phyloP scores from a whole-genome alignment of 2,797 vertebrate genomes.

The Lepilemur septentrionalis region DNA sequence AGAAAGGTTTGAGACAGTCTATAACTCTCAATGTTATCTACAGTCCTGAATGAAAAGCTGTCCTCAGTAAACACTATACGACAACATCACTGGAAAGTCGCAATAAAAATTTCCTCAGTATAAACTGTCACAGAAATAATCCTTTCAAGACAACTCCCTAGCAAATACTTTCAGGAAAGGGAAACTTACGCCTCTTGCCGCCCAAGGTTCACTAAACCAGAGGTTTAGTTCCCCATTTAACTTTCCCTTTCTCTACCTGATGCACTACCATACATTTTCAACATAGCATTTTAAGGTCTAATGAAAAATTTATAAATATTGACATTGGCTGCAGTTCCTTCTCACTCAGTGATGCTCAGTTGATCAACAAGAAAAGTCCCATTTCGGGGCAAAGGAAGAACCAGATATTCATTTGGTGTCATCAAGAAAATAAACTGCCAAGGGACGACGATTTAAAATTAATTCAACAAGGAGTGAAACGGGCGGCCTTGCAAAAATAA shows the following conservation, averaged over 20 bases:
- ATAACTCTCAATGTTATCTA: neutral
- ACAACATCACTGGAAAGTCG: constrained; percentile 42
- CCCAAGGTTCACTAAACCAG: neutral
- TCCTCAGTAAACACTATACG: constrained; percentile 21
- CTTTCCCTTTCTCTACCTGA: constrained; percentile 1
- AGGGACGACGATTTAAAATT: neutral
- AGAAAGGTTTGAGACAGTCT: neutral
- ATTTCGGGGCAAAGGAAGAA: constrained; percentile 42
- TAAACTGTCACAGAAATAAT: neutral
- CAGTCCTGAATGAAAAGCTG: constrained; percentile 50
- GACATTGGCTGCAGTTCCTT: constrained; percentile 59
- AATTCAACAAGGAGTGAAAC: neutral
- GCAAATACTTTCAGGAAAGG: neutral
- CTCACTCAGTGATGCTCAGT: neutral
- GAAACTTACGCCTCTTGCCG: neutral
- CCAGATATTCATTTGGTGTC: neutral
- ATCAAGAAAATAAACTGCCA: constrained; percentile 30
- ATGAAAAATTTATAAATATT: constrained; percentile 73
- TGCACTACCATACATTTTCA: constrained; percentile 55
- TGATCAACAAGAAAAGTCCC: constrained; percentile 49
- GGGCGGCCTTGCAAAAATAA: too few species aligned
- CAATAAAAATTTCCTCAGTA: neutral
- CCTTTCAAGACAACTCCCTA: neutral
- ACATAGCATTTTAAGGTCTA: constrained; percentile 50
- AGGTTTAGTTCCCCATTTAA: neutral